These are phyloP conservation scores for Hippasteria phrygiana DNA, from an alignment of 53 echinoderm and acorn worm species.

Conservation along the genomic window DNA sequence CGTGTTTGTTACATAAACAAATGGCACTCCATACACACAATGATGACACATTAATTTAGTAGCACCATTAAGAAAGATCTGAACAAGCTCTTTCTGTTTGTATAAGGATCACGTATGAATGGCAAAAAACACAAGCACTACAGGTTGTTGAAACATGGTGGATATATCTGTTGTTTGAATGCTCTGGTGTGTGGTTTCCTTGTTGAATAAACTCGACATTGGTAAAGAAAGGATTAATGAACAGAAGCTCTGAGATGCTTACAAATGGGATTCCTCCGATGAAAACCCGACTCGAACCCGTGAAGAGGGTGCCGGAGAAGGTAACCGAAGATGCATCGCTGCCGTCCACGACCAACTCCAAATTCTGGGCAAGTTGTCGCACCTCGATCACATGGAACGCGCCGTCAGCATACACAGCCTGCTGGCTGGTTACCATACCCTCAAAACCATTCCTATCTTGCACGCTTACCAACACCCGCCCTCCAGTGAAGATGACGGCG, in stretches of 20 bases:
- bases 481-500: conserved; percentile 26
- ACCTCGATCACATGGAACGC: conserved; percentile 68
- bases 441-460: conserved; percentile 9
- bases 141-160: too few species aligned
- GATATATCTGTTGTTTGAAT: too few species aligned
- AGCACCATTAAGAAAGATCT: too few species aligned
- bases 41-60: too few species aligned
- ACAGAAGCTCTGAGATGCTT: neutral
- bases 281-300: conserved; percentile 67
- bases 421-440: conserved; percentile 46
- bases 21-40: too few species aligned
- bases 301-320: conserved; percentile 49
- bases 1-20: too few species aligned
- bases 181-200: too few species aligned
- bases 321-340: conserved; percentile 40
- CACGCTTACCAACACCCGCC: conserved; percentile 38
- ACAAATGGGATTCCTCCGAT: conserved; percentile 78
- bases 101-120: too few species aligned
- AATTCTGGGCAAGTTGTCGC: conserved; percentile 41
- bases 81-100: too few species aligned
- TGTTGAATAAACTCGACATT: too few species aligned
- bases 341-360: conserved; percentile 60
- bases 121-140: too few species aligned
- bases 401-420: conserved; percentile 52
- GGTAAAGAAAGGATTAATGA: too few species aligned